A percentile compares a stretch with the other conserved stretches of the same genome.
Evolutionary conservation across 2,113 vertebrate genomes (phyloP).

Genomic region (Climacteris rufus): DNA sequence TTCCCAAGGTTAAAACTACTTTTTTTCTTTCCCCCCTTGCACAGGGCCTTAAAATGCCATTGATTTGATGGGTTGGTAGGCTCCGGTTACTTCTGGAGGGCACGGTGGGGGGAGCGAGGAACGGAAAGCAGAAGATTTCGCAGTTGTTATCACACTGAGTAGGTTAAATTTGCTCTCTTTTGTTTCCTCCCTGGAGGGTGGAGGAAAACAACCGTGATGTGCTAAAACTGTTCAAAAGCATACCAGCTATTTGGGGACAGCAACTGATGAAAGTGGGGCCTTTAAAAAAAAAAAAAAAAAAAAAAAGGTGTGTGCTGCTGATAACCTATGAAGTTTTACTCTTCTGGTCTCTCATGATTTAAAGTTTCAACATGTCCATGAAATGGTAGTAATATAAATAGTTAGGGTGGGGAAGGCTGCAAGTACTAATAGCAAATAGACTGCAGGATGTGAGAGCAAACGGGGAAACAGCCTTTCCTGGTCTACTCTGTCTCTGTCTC

Average conservation of each 20-base stretch:
- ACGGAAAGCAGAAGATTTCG: conserved; percentile 20
- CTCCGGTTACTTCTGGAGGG: conserved; percentile 55
- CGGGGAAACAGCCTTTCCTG: not conserved
- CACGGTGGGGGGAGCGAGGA: not conserved
- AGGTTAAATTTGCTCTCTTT: conserved; percentile 4
- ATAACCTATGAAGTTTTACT: not conserved
- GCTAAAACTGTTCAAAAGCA: conserved; percentile 4
- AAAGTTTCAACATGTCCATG: not conserved
- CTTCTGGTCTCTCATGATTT: not conserved
- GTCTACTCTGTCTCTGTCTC: conserved; percentile 34
- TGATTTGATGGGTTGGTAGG: conserved; percentile 1
- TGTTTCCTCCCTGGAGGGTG: conserved; percentile 6
- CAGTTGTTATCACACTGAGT: not conserved
- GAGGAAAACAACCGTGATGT: not conserved
- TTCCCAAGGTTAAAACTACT: conserved; percentile 60
- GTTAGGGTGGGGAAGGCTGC: not conserved
- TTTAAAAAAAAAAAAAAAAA: not conserved
- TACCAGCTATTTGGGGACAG: not conserved
- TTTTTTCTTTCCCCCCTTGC: not conserved
- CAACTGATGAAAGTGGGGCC: not conserved
- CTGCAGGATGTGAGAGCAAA: not conserved
- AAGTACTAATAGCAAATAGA: not conserved
- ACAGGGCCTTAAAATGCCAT: conserved; percentile 23
- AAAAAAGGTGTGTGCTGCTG: not conserved
- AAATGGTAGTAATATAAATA: conserved; percentile 1